Base-by-base conservation (phyloP, 1,140 invertebrate genomes). In the Thereuonema tuberculata region DNA sequence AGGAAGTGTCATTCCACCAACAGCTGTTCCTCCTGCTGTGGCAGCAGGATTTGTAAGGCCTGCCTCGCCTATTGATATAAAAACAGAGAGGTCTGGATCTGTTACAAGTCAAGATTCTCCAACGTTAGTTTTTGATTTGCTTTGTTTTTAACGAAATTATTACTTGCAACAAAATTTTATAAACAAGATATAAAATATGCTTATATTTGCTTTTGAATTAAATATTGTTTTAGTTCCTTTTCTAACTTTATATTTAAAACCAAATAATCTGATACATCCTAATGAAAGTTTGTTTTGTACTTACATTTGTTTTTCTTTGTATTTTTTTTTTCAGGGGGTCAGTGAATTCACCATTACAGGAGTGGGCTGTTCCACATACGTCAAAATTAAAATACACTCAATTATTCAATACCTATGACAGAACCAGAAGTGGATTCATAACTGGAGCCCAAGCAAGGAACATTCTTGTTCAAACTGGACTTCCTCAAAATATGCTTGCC, bases 321-420 rank as follows among this genome's bases (percentile, higher is more conserved):
- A 50, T 62, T 62, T 59, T 28, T 24, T 9, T 48, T 15, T 28
- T 5, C 9, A 29, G 50, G 3, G 43, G 54, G 24, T 58, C 31
- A 12, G 43, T 66, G 23, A 50, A 48, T 23, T 65, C 65, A 12
- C 66, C 66, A 37, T 54, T 67, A 29, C 62, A 64, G 47, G 86
- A 77, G 28, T 96, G 93, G 92, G 81, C 86, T 0, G 85, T 97
- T 58, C 89, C 91, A 17, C 91, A 94, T 68, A 81, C 82, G 58
- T 86, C 84, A 37, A 94, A 93, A 73, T 77, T 96, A 48, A 94
- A 93, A 72, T 97, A 95, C 70, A 95, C 89, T 12, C 93, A 98
- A 72, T 76, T 94, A 2, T 98, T 98, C 72, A 98, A 98, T 74
- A 84, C 84, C 1, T 86, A 87, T 62, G 94, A 98, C 75, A 80